These are phyloP conservation scores for Capitulum mitella DNA, from an alignment of 2,888 invertebrate species.

Conservation along the genomic window DNA sequence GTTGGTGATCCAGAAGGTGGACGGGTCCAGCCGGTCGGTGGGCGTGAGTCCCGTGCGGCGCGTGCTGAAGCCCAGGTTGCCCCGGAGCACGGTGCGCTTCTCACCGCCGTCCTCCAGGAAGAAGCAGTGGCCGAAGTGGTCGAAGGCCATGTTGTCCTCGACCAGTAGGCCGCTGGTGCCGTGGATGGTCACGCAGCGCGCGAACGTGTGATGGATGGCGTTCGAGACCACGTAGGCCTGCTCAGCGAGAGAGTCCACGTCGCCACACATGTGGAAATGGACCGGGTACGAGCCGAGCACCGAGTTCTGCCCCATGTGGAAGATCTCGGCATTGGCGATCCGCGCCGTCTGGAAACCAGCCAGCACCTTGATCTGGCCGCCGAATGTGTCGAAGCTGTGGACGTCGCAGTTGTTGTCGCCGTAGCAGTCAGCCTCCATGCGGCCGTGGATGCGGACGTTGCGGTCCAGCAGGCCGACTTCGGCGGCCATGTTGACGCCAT, in stretches of 20 bases:
- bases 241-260: not conserved
- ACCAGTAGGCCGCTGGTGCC: not conserved
- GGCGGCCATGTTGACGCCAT: not conserved
- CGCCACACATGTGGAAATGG: conserved; percentile 6
- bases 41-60: not conserved
- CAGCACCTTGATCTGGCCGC: not conserved
- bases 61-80: conserved; percentile 15
- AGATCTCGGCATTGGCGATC: not conserved
- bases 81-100: not conserved
- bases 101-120: not conserved
- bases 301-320: not conserved
- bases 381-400: not conserved
- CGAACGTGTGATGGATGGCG: conserved; percentile 7
- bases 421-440: not conserved
- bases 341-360: not conserved
- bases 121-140: conserved; percentile 1
- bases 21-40: not conserved
- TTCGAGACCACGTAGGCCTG: not conserved
- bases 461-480: not conserved
- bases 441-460: not conserved
- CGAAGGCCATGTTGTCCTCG: not conserved
- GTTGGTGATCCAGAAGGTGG: conserved; percentile 24
- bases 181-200: conserved; percentile 4
- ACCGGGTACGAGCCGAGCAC: not conserved
- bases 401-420: not conserved